Evolutionary conservation across 2,797 vertebrate genomes (phyloP).

Genomic region (Myotis myotis): DNA sequence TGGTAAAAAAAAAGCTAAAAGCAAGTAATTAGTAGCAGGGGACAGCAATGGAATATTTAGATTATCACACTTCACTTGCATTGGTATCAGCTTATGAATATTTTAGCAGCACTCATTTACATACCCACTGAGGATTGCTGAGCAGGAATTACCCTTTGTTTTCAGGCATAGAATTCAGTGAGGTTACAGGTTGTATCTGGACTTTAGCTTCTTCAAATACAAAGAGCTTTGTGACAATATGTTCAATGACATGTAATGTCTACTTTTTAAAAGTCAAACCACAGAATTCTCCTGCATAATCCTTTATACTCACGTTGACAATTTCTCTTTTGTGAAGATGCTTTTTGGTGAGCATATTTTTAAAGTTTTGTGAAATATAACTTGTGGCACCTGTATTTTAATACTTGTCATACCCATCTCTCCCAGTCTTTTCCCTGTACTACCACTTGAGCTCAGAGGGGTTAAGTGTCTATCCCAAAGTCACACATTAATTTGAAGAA

Average conservation of each 20-base stretch:
- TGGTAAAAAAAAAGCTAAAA: conserved; percentile 83
- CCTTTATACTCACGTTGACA: conserved; percentile 67
- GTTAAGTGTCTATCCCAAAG: background rate
- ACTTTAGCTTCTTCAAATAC: conserved; percentile 73
- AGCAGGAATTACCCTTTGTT: conserved; percentile 84
- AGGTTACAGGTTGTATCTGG: conserved; percentile 76
- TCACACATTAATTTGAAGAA: background rate
- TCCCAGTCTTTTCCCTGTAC: background rate
- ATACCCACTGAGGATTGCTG: conserved; percentile 83
- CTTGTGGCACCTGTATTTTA: conserved; percentile 41
- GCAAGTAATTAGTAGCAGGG: conserved; percentile 81
- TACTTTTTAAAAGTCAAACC: conserved; percentile 77
- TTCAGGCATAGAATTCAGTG: conserved; percentile 79
- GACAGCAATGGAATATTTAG: conserved; percentile 77
- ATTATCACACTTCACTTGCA: conserved; percentile 81
- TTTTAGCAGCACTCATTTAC: conserved; percentile 85
- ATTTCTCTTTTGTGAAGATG: conserved; percentile 35
- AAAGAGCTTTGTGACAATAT: conserved; percentile 72
- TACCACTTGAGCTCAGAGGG: background rate
- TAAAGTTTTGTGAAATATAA: conserved; percentile 64
- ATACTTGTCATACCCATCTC: background rate
- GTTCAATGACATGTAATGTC: conserved; percentile 74
- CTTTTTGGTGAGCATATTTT: conserved; percentile 52
- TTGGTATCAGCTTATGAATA: conserved; percentile 84
- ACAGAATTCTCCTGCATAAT: conserved; percentile 69